phyloP scores from a whole-genome alignment of 2,888 invertebrate species.

The Encarsia formosa region DNA sequence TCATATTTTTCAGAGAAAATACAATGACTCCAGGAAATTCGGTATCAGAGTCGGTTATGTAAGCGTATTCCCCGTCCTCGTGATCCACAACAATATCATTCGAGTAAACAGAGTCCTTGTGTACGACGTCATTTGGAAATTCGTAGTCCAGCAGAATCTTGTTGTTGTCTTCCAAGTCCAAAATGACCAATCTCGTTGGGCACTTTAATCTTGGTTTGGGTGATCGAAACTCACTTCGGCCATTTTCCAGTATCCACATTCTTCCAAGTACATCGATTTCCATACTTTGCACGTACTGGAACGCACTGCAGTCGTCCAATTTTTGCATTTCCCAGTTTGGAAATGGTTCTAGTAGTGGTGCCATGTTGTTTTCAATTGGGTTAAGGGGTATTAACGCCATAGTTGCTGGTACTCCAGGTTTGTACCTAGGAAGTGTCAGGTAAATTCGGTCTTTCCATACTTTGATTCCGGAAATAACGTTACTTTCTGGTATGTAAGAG shows the following conservation, averaged over 20 bases:
- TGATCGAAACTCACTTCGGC: conserved; percentile 56
- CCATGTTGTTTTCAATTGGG: conserved; percentile 51
- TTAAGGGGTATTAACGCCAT: conserved; percentile 57
- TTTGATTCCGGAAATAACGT: conserved; percentile 64
- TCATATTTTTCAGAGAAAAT: conserved; percentile 61
- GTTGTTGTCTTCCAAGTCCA: conserved; percentile 68
- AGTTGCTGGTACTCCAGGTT: conserved; percentile 67
- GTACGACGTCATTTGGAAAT: conserved; percentile 61
- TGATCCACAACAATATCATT: conserved; percentile 72
- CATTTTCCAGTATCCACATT: conserved; percentile 58
- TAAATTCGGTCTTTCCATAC: conserved; percentile 64
- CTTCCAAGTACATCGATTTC: conserved; percentile 68
- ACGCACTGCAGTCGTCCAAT: conserved; percentile 62
- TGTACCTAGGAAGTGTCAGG: conserved; percentile 66
- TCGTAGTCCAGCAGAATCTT: conserved; percentile 54
- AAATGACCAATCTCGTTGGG: conserved; percentile 64
- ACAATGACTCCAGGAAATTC: conserved; percentile 70
- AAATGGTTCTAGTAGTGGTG: conserved; percentile 60
- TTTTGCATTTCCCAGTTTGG: conserved; percentile 69
- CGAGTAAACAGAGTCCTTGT: conserved; percentile 58
- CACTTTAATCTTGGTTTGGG: conserved; percentile 55
- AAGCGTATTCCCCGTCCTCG: conserved; percentile 64
- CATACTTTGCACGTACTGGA: conserved; percentile 72
- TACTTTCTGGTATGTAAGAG: conserved; percentile 64
- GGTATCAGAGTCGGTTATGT: conserved; percentile 68